Evolutionary conservation across 37 sponge, comb jelly and placozoan genomes (phyloP).

Genomic region (Agelas oroides): DNA sequence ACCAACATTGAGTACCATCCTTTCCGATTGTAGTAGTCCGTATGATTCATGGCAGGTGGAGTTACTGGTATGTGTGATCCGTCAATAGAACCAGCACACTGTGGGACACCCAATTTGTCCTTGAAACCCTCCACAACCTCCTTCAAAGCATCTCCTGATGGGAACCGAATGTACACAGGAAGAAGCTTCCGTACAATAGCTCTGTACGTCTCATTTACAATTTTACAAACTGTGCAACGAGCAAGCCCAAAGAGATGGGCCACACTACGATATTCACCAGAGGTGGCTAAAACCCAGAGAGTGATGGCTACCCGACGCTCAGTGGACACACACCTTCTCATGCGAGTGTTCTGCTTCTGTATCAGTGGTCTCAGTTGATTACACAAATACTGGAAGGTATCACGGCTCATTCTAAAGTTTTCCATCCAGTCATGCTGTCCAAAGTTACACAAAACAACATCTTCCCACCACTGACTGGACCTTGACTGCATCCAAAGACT

Average conservation of each 20-base stretch:
- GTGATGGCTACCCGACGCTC: conserved; percentile 44
- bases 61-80: conserved; percentile 49
- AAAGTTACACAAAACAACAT: conserved; percentile 28
- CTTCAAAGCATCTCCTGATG: conserved; percentile 5
- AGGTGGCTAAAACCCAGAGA: conserved; percentile 27
- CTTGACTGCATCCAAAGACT: background rate
- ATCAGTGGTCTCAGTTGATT: conserved; percentile 10
- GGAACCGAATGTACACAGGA: conserved; percentile 14
- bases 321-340: conserved; percentile 8
- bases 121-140: conserved; percentile 7
- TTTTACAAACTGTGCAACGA: conserved; percentile 25
- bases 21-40: conserved; percentile 62
- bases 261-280: conserved; percentile 35
- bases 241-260: conserved; percentile 57
- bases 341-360: background rate
- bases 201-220: conserved; percentile 33
- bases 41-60: conserved; percentile 31
- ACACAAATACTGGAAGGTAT: conserved; percentile 27
- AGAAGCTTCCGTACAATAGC: conserved; percentile 31
- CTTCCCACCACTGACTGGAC: conserved; percentile 41
- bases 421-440: conserved; percentile 30
- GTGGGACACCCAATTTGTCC: conserved; percentile 15
- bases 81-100: conserved; percentile 53
- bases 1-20: conserved; percentile 45
- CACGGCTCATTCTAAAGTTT: conserved; percentile 38